phyloP scores from a whole-genome alignment of 2,113 vertebrate genomes.

The Pluvianellus socialis region DNA sequence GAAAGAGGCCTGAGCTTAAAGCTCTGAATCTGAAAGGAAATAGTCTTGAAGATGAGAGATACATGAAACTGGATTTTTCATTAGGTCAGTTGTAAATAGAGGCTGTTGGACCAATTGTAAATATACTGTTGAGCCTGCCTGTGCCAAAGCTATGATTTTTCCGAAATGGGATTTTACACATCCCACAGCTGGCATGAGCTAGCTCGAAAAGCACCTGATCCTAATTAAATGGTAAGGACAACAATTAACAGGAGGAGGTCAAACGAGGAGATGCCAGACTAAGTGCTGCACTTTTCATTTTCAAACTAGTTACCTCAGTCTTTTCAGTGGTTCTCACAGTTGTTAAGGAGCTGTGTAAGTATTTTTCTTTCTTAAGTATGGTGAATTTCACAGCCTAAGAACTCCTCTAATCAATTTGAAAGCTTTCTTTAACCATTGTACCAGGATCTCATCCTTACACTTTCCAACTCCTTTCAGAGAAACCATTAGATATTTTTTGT shows the following conservation, averaged over 20 bases:
- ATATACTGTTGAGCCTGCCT: not conserved
- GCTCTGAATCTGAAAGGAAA: not conserved
- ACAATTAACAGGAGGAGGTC: not conserved
- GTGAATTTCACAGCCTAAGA: not conserved
- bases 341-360: not conserved
- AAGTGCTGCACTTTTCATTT: not conserved
- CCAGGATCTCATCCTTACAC: not conserved
- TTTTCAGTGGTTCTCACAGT: not conserved
- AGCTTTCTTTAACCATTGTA: not conserved
- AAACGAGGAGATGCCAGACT: not conserved
- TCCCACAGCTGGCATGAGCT: not conserved
- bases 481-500: not conserved
- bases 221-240: not conserved
- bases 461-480: not conserved
- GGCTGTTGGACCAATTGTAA: not conserved
- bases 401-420: not conserved
- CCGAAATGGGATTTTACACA: not conserved
- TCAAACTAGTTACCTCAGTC: not conserved
- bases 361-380: not conserved
- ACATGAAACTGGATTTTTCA: not conserved
- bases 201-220: not conserved
- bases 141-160: not conserved
- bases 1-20: not conserved
- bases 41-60: not conserved
- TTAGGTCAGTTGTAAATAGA: not conserved